Evolutionary conservation across 2,113 vertebrate species (phyloP), one percentile per base, ranked within the genome.

Genomic region (Urocynchramus pylzowi): DNA sequence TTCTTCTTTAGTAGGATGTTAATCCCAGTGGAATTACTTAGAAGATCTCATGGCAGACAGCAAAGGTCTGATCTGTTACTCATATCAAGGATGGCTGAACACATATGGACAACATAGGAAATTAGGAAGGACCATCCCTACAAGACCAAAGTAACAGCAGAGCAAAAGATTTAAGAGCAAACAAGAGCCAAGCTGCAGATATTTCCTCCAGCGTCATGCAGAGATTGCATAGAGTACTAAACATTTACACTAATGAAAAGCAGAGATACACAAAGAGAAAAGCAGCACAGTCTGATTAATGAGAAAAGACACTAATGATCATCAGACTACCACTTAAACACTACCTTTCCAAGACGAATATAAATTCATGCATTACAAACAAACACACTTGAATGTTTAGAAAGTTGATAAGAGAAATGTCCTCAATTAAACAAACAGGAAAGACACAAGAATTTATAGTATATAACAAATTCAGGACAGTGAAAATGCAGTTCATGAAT

Each of bases 251-350:
- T 94, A 91, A 94, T 86, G 79, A 94, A 93, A 94, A 95, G 79
- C 88, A 94, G 88, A 92, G 45, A 88, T 28, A 80, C 10, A 76
- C 61, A 85, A 94, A 89, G 61, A 84, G 67, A 91, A 91, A 87
- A 85, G 75, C 87, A 85, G 67, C 74, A 49, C 61, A 92, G 79
- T 37, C 70, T 85, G 90, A 86, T 92, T 80, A 86, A 83, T 7
- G 2, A 85, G 82, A 71, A 84, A 78, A 94, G 31, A 88, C 20
- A 60, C 37, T 90, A 90, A 92, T 90, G 75, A 91, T 56, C 81
- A 93, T 93, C 69, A 93, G 65, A 78, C 77, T 76, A 81, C 35
- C 70, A 84, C 35, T 47, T 78, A 90, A 95, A 93, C 11, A 52
- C 39, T 85, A 83, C 82, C 83, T 94, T 90, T 90, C 35, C 1